Evolutionary conservation across 2,113 vertebrate genomes (phyloP), one percentile per base, ranked within the genome.

Genomic region (Pithys albifrons): DNA sequence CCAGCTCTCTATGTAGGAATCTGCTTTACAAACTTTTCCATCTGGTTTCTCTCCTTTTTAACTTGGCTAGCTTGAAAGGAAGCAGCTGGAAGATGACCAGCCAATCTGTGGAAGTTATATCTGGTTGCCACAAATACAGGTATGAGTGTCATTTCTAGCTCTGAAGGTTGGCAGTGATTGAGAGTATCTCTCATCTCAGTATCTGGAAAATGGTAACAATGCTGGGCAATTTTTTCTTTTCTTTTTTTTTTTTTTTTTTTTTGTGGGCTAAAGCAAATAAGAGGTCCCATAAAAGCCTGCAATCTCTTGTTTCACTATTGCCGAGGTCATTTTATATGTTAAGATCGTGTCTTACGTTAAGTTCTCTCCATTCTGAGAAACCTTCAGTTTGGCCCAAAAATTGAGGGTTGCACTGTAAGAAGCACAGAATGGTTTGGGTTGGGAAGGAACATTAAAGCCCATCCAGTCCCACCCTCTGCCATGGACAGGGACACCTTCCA

Each of bases 401-500:
- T 29, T 22, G 41, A 54, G 16, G 17, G 4, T 16, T 57, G 20
- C 41, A 58, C 31, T 86, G 15, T 65, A n/a, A 66, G 23, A 71
- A 67, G 10, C 25, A 11, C 7, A 6, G 25, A 46, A 25, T 2
- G 1, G 2, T n/a, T 48, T 54, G n/a, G 23, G 10, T 5, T n/a
- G 3, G 3, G 33, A 4, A 39, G 16, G 7, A 33, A 35, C n/a
- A 12, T 41, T 1, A 61, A 54, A 54, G 0, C 5, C 3, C 45
- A n/a, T 1, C 37, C 8, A 1, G 1, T 37, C 0, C 45, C 28
- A 8, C 41, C 12, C 12, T 45, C 22, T 14, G 10, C 61, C 61
- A 24, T n/a, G 52, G 43, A 8, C 61, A 82, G 70, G 46, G 39
- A 52, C 37, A 24, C 19, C 24, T 89, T 0, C 37, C 62, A 41